Base-by-base conservation (phyloP, 2,113 vertebrate species). In the Zosterops pallidus region DNA sequence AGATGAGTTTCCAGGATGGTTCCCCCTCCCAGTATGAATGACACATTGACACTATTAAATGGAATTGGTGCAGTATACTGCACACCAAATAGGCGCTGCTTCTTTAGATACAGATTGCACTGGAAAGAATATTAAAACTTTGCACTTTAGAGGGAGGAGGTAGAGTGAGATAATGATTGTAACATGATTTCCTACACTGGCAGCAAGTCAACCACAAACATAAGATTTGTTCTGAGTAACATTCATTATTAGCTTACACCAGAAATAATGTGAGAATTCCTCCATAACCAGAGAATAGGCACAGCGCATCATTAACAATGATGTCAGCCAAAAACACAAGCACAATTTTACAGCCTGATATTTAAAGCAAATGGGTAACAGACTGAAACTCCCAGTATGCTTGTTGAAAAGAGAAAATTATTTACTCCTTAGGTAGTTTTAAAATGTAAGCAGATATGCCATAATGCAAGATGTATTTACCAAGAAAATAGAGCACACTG, bases 231-330 rank as follows among this genome's bases (percentile, higher is more conserved):
- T 90, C 75, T 77, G 60, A 88, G 59, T 37, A 96, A 55, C 50
- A 49, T 55, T 83, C 79, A 67, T 85, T 94, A 86, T 93, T 95
- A 96, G 26, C 68, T 96, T 92, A 83, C 17, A 87, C 91, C 56
- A 70, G 90, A 90, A 96, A 94, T 92, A 96, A 92, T 33, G 90
- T 89, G 90, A 94, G 93, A 95, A 95, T 94, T 94, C 83, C 87
- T 90, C 59, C 68, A 90, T 64, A 94, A 86, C 71, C 90, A 88
- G 82, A 72, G 78, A 91, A 91, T 85, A 95, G 79, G 71, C 93
- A 70, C 55, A 94, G 82, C 4, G 42, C 90, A 93, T 94, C 82
- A 87, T 86, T 92, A 88, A 28, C 71, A 1, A 6, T 35, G 18
- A 71, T 81, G 75, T 85, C 79, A 96, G 90, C 93, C 93, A 96